These are phyloP conservation scores for Beris chalybata DNA, from an alignment of 2,888 invertebrate species.

Conservation along the genomic window DNA sequence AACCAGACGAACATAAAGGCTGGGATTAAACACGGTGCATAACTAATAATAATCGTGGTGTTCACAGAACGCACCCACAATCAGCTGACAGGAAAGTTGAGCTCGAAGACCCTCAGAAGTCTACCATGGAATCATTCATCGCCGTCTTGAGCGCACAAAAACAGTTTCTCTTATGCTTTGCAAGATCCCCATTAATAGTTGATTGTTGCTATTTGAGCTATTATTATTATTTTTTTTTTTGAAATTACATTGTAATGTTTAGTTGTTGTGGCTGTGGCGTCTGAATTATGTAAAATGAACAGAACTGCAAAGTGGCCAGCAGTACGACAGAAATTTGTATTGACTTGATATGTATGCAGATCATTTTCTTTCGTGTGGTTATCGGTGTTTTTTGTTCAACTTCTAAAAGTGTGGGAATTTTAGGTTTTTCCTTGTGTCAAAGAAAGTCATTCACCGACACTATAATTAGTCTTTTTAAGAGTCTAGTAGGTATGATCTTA, in stretches of 20 bases:
- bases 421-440: too few species aligned
- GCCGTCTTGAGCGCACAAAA: too few species aligned
- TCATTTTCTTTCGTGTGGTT: too few species aligned
- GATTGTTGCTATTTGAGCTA: conserved; percentile 23
- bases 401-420: too few species aligned
- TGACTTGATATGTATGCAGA: too few species aligned
- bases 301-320: background rate
- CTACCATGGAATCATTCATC: background rate
- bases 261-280: conserved; percentile 7
- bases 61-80: conserved; percentile 57
- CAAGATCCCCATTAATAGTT: conserved; percentile 15
- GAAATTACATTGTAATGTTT: background rate
- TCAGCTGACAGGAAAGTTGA: conserved; percentile 14
- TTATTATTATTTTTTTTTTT: conserved; percentile 15
- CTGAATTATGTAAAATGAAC: conserved; percentile 2
- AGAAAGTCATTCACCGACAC: too few species aligned
- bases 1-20: conserved; percentile 10
- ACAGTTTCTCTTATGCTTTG: conserved; percentile 4
- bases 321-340: too few species aligned
- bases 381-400: too few species aligned
- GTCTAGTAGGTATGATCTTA: too few species aligned
- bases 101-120: conserved; percentile 3
- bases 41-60: conserved; percentile 55
- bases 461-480: too few species aligned
- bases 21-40: conserved; percentile 30